These are phyloP conservation scores for Rana temporaria DNA, from an alignment of 2,113 vertebrate species.

Conservation along the genomic window DNA sequence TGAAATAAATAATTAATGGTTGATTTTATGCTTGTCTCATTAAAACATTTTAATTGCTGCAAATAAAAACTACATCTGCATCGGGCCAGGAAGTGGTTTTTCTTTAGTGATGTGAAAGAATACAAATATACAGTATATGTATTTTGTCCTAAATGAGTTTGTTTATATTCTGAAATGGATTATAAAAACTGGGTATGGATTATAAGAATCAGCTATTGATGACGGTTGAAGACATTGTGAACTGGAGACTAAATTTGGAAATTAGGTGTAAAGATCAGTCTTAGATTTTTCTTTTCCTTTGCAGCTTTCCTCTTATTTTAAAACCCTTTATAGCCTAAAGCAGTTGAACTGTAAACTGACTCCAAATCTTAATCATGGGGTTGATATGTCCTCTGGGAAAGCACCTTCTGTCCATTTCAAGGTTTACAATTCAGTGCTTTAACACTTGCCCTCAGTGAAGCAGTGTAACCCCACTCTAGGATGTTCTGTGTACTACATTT, in stretches of 20 bases:
- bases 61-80: slow-evolving; percentile 82
- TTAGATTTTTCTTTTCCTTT: neutral
- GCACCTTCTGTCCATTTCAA: slow-evolving; percentile 9
- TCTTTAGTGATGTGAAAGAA: neutral
- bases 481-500: slow-evolving; percentile 59
- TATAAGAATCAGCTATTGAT: too few relatives aligned
- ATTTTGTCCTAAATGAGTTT: too few relatives aligned
- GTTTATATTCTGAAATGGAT: too few relatives aligned
- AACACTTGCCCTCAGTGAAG: neutral
- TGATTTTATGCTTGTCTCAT: slow-evolving; percentile 98
- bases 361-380: neutral
- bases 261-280: too few relatives aligned
- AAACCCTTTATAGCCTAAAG: slow-evolving; percentile 29
- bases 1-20: slow-evolving; percentile 98
- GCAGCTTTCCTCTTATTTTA: slow-evolving; percentile 27
- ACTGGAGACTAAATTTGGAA: too few relatives aligned
- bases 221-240: too few relatives aligned
- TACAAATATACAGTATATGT: too few relatives aligned
- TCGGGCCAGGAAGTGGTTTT: neutral
- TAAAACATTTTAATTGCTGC: slow-evolving; percentile 98
- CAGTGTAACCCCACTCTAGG: slow-evolving; percentile 54
- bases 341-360: slow-evolving; percentile 55
- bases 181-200: too few relatives aligned
- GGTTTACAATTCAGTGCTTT: slow-evolving; percentile 52
- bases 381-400: slow-evolving; percentile 30